Evolutionary conservation across 2,888 invertebrate genomes (phyloP), one percentile per base, ranked within the genome.

Genomic region (Ellobium chinense): DNA sequence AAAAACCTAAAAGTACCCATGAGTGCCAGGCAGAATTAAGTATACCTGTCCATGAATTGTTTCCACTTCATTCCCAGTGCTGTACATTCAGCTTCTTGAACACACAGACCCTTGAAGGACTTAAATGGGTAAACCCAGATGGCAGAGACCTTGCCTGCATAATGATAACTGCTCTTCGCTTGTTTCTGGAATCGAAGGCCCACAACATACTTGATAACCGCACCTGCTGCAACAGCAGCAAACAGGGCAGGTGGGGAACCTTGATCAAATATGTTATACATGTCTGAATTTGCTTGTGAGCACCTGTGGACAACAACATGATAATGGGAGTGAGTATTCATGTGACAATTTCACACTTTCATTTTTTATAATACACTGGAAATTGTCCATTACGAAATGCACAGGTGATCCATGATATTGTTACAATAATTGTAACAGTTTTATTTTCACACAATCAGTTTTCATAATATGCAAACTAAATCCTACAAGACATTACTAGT

Each of bases 41-140:
- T n/a, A n/a, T n/a, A 89, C 90, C 88, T 88, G 84, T 90, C 90
- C 5, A 77, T 85, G 12, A 88, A 85, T 2, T 87, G 88, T 5
- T 82, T 80, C 58, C 81, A 81, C 21, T 82, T 80, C 2, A 87
- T 80, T 21, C 88, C 88, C 9, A 86, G 31, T 21, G 36, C 46
- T 3, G 85, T 85, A 65, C 85, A 85, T 3, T 85, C 81, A 29
- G 85, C 86, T 34, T 78, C 74, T 21, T 84, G 65, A 9, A 86
- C 82, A 12, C 58, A 74, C 1, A 89, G 63, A 31, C 88, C 89
- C 34, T 87, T 84, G 37, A 85, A 88, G 0, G 89, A 89, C 77
- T 90, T 90, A 46, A 89, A 83, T 0, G 90, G 90, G 74, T 86
- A 89, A 18, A 88, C 77, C 66, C 84, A 85, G 56, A 90, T 58